Conservation (phyloP, 2,113 vertebrate species). For the Cephalopterus ornatus region DNA sequence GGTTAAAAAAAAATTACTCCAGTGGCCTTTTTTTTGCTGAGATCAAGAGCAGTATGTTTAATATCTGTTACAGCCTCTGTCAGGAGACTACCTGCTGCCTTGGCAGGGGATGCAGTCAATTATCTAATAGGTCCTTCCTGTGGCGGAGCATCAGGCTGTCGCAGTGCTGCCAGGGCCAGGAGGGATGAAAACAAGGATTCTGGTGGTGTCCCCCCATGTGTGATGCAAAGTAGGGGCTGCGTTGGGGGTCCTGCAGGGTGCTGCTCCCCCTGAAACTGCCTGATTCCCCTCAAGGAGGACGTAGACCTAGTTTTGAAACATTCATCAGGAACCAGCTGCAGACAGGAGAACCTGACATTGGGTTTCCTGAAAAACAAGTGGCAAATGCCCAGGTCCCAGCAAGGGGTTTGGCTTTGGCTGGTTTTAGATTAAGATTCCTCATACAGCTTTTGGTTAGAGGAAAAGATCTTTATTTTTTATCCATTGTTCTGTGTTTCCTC, state of each 20-base stretch:
- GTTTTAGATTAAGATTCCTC: background rate
- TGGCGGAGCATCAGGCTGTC: background rate
- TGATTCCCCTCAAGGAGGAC: background rate
- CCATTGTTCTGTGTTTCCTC: background rate
- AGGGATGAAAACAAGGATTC: background rate
- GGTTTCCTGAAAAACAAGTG: background rate
- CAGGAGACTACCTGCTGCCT: slow-evolving; percentile 35
- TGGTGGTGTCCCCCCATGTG: background rate
- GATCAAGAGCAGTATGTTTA: slow-evolving; percentile 44
- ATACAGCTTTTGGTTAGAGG: background rate
- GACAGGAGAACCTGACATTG: fast-evolving
- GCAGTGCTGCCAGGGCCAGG: fast-evolving
- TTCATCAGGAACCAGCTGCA: fast-evolving
- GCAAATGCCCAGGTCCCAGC: background rate
- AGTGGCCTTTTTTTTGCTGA: slow-evolving; percentile 43
- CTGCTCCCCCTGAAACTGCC: background rate
- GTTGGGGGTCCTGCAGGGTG: fast-evolving
- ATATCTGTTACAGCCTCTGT: slow-evolving; percentile 42
- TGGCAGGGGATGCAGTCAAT: slow-evolving; percentile 34
- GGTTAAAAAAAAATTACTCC: slow-evolving; percentile 44
- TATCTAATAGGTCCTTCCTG: slow-evolving; percentile 27
- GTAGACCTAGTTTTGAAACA: background rate
- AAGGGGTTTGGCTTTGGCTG: background rate
- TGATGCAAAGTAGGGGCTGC: background rate
- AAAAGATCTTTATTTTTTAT: background rate